Base-by-base conservation (phyloP, 1,140 invertebrate genomes). In the Drosophila funebris region DNA sequence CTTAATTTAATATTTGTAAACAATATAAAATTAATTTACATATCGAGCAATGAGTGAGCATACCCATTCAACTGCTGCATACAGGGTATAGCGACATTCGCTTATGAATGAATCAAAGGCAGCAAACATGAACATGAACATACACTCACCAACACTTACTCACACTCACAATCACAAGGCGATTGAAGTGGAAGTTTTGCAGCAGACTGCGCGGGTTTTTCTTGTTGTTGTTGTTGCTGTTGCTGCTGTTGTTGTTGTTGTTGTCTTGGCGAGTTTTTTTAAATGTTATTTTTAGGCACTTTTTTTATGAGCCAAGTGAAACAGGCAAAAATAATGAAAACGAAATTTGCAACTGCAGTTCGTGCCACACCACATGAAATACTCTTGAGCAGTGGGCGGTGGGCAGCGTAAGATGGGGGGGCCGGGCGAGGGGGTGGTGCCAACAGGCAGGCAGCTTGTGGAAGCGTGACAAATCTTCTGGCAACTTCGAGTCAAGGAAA, bases 121-220 rank as follows among this genome's bases (percentile, higher is more conserved):
- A 63, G 27, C 60, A 41, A 46, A 46, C 66, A 72, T 44, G 39
- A 50, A 33, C 20, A 71, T 9, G 41, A 24, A 70, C 67, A 39
- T 31, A 60, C 44, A 76, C 66, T 57, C 61, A 67, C 39, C 39
- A 67, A 58, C 58, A 48, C 16, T 36, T 18, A 48, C 33, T 33
- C 33, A 27, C 18, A 58, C 58, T 61, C 64, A 56, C 41, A 66
- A 53, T 52, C 57, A 62, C 36, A 53, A 61, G 27, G 11, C 48
- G 54, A 61, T 48, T 88, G 70, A 85, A 88, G 82, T 85, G 78
- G 83, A 85, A 82, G 78, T 85, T 85, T 73, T 79, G 60, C 44
- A 71, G 77, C 77, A 85, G 81, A 85, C 81, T 60, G 64, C 56
- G 41, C 73, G 74, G 62, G 33, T 66, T 71, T 75, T 50, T 43